phyloP scores from a whole-genome alignment of 2,888 invertebrate genomes.

The Ormyrus rosae region DNA sequence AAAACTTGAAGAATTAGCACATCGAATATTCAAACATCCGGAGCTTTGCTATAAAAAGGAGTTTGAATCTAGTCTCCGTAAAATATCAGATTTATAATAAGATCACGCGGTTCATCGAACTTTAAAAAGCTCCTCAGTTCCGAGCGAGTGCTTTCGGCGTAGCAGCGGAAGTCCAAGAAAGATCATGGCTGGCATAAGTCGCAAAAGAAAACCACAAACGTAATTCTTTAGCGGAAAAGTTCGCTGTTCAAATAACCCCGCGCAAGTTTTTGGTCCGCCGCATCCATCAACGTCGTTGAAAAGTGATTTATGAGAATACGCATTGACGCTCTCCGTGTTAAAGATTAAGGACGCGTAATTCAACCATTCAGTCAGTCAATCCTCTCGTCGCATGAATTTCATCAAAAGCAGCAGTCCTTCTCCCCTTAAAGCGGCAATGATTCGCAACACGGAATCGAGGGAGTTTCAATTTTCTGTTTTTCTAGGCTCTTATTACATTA shows the following conservation, averaged over 20 bases:
- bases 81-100: constrained; percentile 68
- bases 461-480: background rate
- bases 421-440: constrained; percentile 15
- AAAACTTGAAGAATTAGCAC: background rate
- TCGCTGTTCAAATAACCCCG: constrained; percentile 45
- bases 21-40: constrained; percentile 36
- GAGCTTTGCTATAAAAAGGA: constrained; percentile 39
- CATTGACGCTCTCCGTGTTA: constrained; percentile 21
- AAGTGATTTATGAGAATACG: constrained; percentile 53
- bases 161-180: background rate
- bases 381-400: constrained; percentile 2
- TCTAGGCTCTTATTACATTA: background rate
- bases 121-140: constrained; percentile 59
- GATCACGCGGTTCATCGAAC: constrained; percentile 70
- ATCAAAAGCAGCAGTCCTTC: background rate
- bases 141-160: constrained; percentile 27
- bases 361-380: constrained; percentile 33
- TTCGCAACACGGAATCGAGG: constrained; percentile 12
- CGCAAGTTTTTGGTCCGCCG: constrained; percentile 53
- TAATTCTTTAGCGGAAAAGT: constrained; percentile 49
- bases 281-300: constrained; percentile 60
- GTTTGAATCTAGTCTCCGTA: constrained; percentile 45
- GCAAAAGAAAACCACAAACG: constrained; percentile 40
- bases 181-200: constrained; percentile 27
- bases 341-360: constrained; percentile 45